Conservation (phyloP, 2,113 vertebrate species). For the Mus spicilegus region DNA sequence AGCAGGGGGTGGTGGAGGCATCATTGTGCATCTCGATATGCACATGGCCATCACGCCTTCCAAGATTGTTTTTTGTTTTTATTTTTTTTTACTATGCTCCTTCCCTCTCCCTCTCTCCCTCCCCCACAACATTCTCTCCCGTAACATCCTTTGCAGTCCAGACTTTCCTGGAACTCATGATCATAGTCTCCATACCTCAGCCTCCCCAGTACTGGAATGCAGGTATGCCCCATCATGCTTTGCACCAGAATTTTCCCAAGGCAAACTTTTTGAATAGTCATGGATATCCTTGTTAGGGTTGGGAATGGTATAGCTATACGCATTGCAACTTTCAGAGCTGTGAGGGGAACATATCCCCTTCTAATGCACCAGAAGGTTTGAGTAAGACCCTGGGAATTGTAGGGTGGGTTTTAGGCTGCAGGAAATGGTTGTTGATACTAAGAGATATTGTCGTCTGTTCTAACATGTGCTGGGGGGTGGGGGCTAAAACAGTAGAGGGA, state of each 20-base stretch:
- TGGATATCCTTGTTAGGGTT: not conserved
- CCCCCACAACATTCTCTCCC: not conserved
- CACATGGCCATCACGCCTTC: not conserved
- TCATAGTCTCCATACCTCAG: not conserved
- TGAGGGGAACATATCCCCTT: not conserved
- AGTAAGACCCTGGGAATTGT: not conserved
- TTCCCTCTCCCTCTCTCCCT: not conserved
- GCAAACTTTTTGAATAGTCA: conserved; percentile 45
- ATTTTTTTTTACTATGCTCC: no score
- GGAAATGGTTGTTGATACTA: not conserved
- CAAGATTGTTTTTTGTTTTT: not conserved
- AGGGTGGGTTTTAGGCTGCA: not conserved
- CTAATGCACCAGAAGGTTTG: not conserved
- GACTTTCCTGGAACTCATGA: not conserved
- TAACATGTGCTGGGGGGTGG: not conserved
- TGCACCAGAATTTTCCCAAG: not conserved
- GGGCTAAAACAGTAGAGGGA: not conserved
- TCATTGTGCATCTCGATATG: not conserved
- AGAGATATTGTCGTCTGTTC: not conserved
- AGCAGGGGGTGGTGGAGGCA: not conserved
- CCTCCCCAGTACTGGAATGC: not conserved
- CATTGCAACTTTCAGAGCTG: conserved; percentile 6
- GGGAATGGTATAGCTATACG: not conserved
- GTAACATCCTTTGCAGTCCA: no score
- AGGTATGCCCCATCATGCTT: not conserved